A percentile compares a stretch with the other conserved stretches of the same genome.
phyloP scores from a whole-genome alignment of 2,113 vertebrate species.

The Pelobates fuscus region DNA sequence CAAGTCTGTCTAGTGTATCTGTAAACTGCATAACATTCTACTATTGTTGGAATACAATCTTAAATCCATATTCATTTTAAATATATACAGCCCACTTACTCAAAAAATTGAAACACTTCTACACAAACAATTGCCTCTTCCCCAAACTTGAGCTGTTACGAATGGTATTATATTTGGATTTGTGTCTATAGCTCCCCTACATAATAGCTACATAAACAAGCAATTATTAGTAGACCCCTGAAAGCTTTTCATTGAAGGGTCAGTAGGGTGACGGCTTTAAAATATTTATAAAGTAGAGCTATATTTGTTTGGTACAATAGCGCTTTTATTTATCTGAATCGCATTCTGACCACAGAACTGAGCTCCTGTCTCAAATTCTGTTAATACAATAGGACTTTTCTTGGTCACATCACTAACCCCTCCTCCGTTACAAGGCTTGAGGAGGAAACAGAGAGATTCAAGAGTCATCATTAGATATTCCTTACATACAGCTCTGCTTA shows the following conservation, averaged over 20 bases:
- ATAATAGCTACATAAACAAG: background rate
- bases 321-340: conserved; percentile 33
- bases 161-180: background rate
- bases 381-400: conserved; percentile 41
- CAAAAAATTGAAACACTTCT: background rate
- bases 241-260: background rate
- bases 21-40: too few species aligned
- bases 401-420: conserved; percentile 6
- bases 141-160: background rate
- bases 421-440: background rate
- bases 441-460: background rate
- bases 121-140: background rate
- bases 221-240: background rate
- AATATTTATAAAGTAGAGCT: conserved; percentile 36
- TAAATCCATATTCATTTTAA: too few species aligned
- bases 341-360: conserved; percentile 16
- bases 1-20: too few species aligned
- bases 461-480: background rate
- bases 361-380: conserved; percentile 41
- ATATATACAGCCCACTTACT: too few species aligned
- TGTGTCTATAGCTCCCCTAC: background rate
- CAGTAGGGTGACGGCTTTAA: conserved; percentile 13
- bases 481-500: background rate
- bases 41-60: too few species aligned
- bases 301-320: conserved; percentile 20